A percentile compares a stretch with the other conserved stretches of the same genome.
phyloP scores from a whole-genome alignment of 30 jellyfish, hydroid and myxozoan genomes.

The Clytia hemisphaerica region DNA sequence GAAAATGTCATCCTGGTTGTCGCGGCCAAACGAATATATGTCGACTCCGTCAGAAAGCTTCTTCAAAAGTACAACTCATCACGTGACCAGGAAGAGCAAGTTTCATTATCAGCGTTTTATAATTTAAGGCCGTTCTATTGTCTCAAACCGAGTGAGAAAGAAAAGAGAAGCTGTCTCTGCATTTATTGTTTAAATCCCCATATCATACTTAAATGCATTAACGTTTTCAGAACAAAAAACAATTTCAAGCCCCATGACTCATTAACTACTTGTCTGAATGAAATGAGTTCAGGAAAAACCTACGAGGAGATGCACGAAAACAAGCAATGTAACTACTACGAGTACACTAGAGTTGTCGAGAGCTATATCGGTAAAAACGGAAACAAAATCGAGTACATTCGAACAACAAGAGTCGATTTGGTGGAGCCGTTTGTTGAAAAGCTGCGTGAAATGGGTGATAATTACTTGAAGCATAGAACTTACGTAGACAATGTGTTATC shows the following conservation, averaged over 20 bases:
- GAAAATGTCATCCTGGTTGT: background rate
- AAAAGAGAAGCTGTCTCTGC: conserved; percentile 22
- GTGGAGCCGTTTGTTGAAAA: background rate
- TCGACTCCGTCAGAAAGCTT: conserved; percentile 4
- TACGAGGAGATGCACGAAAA: background rate
- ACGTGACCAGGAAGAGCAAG: conserved; percentile 5
- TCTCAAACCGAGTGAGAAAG: background rate
- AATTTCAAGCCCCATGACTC: background rate
- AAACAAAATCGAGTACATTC: background rate
- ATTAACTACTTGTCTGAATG: background rate
- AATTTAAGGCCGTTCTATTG: conserved; percentile 1
- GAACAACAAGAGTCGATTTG: background rate
- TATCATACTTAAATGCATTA: background rate
- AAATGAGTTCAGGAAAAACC: background rate
- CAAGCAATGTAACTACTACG: background rate
- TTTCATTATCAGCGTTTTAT: background rate
- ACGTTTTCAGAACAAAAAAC: background rate
- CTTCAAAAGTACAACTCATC: background rate
- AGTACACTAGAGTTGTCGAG: background rate
- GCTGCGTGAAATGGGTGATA: background rate
- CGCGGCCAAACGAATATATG: background rate
- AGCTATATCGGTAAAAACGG: conserved; percentile 3
- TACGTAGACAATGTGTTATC: conserved; percentile 18
- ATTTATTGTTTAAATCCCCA: conserved; percentile 23
- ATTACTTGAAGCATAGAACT: conserved; percentile 16